Evolutionary conservation across 2,797 vertebrate genomes (phyloP).

Genomic region (Poecilia picta): DNA sequence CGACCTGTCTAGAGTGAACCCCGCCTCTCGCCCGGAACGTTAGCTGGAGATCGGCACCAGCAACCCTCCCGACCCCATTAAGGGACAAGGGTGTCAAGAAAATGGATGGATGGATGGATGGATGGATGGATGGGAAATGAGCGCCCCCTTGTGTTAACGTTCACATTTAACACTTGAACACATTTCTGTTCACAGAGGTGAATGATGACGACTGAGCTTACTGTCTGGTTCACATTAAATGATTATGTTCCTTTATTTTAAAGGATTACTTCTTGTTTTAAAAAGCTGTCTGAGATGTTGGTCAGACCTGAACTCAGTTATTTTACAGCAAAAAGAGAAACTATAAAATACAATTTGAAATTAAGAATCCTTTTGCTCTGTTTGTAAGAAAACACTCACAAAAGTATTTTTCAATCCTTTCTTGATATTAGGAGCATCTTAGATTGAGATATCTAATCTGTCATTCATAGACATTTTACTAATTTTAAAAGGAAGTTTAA

Average conservation of each 20-base stretch:
- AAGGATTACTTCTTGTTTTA: not conserved
- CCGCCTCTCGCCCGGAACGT: too few relatives aligned
- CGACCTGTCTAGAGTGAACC: too few relatives aligned
- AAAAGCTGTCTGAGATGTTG: not conserved
- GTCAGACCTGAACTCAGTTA: not conserved
- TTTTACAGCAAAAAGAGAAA: not conserved
- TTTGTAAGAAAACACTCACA: not conserved
- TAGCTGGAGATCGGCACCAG: too few relatives aligned
- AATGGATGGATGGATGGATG: too few relatives aligned
- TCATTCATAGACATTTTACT: not conserved
- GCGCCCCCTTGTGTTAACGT: not conserved
- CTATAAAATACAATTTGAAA: not conserved
- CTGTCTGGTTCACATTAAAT: not conserved
- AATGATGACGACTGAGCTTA: not conserved
- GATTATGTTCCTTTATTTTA: not conserved
- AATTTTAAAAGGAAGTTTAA: not conserved
- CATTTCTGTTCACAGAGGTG: not conserved
- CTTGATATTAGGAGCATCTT: not conserved
- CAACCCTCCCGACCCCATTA: too few relatives aligned
- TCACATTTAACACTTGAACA: not conserved
- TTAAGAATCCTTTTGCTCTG: not conserved
- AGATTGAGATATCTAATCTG: not conserved
- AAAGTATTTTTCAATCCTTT: not conserved
- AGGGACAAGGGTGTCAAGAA: too few relatives aligned
- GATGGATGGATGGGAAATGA: too few relatives aligned